A percentile compares a stretch with the other conserved stretches of the same genome.
phyloP scores from a whole-genome alignment of 2,888 invertebrate genomes.

The Plebejus anna region DNA sequence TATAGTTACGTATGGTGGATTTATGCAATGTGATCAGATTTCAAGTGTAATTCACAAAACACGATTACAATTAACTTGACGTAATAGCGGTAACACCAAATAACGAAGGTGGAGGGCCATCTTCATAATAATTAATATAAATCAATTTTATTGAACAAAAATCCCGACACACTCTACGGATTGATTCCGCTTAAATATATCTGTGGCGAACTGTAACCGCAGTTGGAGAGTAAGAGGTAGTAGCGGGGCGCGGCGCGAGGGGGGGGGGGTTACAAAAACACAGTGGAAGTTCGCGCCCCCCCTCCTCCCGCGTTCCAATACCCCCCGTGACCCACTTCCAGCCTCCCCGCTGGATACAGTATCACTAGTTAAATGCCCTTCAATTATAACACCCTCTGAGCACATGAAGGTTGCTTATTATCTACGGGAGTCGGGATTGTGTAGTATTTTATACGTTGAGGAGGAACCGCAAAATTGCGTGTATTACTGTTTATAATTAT shows the following conservation, averaged over 20 bases:
- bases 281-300: constrained; percentile 50
- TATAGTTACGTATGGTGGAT: too few relatives aligned
- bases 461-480: background rate
- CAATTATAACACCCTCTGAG: constrained; percentile 35
- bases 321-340: constrained; percentile 58
- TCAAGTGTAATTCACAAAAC: too few relatives aligned
- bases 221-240: constrained; percentile 4
- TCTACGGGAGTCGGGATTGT: background rate
- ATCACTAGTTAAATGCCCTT: constrained; percentile 42
- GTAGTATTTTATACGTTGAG: background rate
- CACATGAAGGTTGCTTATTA: constrained; percentile 16
- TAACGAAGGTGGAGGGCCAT: too few relatives aligned
- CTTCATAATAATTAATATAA: too few relatives aligned
- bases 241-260: constrained; percentile 45
- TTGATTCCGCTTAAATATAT: constrained; percentile 30
- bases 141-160: background rate
- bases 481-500: too few relatives aligned
- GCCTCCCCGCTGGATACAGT: constrained; percentile 43
- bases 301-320: constrained; percentile 40
- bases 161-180: constrained; percentile 32
- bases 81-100: too few relatives aligned
- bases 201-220: constrained; percentile 28
- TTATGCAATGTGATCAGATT: too few relatives aligned
- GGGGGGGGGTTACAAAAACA: constrained; percentile 67
- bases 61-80: too few relatives aligned